phyloP scores from a whole-genome alignment of 1,140 invertebrate genomes.

The Drosophila arizonae region DNA sequence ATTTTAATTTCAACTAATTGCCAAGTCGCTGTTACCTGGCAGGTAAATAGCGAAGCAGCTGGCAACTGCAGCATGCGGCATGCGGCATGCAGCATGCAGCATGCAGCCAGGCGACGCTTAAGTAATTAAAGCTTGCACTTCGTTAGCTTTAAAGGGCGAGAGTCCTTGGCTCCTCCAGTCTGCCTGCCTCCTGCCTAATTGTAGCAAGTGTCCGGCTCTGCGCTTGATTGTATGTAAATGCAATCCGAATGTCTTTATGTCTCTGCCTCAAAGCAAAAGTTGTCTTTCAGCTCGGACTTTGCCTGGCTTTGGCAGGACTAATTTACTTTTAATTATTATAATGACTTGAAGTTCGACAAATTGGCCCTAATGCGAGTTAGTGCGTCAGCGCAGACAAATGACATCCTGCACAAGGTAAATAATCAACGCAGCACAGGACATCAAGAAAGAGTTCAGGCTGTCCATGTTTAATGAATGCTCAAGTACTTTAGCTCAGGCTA shows the following conservation, averaged over 20 bases:
- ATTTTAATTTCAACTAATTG: conserved; percentile 82
- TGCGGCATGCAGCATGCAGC: too few relatives aligned
- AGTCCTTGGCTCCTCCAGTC: background rate
- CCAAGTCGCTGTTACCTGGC: conserved; percentile 28
- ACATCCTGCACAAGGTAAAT: conserved; percentile 55
- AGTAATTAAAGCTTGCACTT: conserved; percentile 77
- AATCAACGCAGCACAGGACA: conserved; percentile 22
- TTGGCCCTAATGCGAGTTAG: conserved; percentile 61
- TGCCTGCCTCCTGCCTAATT: conserved; percentile 44
- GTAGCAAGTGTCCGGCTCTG: conserved; percentile 58
- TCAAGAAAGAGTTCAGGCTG: conserved; percentile 25
- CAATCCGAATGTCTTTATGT: conserved; percentile 55
- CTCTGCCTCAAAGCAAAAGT: conserved; percentile 63
- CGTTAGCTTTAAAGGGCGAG: conserved; percentile 60
- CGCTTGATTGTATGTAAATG: conserved; percentile 76
- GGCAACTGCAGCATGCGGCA: conserved; percentile 1
- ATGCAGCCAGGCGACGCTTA: conserved; percentile 40
- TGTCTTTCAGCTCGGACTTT: conserved; percentile 13
- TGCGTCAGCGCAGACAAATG: conserved; percentile 48
- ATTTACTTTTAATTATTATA: conserved; percentile 80
- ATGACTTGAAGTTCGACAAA: conserved; percentile 77
- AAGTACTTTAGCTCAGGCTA: conserved; percentile 14
- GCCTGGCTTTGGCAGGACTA: conserved; percentile 56
- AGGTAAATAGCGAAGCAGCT: background rate
- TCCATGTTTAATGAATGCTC: conserved; percentile 17